Evolutionary conservation across 2,888 invertebrate species (phyloP).

Genomic region (Temnothorax rugatulus): DNA sequence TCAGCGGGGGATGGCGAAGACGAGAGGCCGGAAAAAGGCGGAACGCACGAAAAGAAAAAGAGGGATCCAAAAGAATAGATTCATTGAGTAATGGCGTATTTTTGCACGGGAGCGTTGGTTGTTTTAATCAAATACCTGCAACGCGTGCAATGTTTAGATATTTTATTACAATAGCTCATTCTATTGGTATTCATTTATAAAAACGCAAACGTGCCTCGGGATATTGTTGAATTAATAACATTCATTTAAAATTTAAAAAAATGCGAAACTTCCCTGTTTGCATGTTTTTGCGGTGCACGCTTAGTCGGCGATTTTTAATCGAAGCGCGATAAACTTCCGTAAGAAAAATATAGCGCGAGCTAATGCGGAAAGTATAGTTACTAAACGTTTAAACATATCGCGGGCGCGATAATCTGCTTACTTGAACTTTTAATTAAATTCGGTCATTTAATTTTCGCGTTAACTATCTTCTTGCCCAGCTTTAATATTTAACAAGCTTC

Average conservation of each 20-base stretch:
- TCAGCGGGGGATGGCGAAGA: slow-evolving; percentile 23
- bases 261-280: slow-evolving; percentile 29
- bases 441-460: slow-evolving; percentile 34
- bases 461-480: not conserved
- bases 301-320: slow-evolving; percentile 46
- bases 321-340: not conserved
- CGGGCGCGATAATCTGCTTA: slow-evolving; percentile 35
- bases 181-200: not conserved
- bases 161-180: not conserved
- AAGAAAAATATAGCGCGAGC: slow-evolving; percentile 5
- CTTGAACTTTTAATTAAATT: slow-evolving; percentile 40
- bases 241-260: not conserved
- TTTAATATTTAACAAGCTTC: slow-evolving; percentile 27
- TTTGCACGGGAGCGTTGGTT: not conserved
- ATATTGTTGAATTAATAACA: not conserved
- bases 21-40: slow-evolving; percentile 33
- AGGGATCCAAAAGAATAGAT: slow-evolving; percentile 25
- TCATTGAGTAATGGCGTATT: slow-evolving; percentile 18
- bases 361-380: slow-evolving; percentile 25
- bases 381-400: slow-evolving; percentile 29
- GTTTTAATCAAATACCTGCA: slow-evolving; percentile 20
- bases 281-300: not conserved
- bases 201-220: not conserved
- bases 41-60: slow-evolving; percentile 32
- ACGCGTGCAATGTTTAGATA: not conserved